Evolutionary conservation across 2,113 vertebrate species (phyloP), one percentile per base, ranked within the genome.

Genomic region (Macquaria australasica): DNA sequence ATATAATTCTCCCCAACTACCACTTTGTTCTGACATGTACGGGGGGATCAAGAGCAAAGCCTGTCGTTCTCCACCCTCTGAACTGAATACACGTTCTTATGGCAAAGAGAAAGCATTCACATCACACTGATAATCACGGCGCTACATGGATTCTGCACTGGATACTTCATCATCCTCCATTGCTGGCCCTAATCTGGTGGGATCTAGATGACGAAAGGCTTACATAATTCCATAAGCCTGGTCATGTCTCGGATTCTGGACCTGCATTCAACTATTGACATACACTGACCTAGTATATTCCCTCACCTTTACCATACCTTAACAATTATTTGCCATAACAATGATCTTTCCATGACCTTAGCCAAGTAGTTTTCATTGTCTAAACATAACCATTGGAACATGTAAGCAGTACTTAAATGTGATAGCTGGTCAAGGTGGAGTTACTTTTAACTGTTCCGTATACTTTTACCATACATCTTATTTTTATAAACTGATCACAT

Each of bases 161-260:
- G 72, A 72, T 15, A n/a, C 59, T 83, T 84, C 39, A 85, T 85
- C 76, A 88, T 87, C 87, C 88, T 81, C 41, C 58, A 56, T 78
- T 3, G 71, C 73, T 82, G 84, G 77, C 84, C 78, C 84, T 93
- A 92, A 95, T 94, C 92, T 87, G 56, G n/a, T 63, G 55, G 83
- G 82, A 87, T 91, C 81, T 77, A 75, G 76, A 87, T 90, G 92
- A 92, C 59, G 60, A 88, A 74, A 73, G 55, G 25, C 55, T 95
- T 95, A 93, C 79, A 93, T 95, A 91, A 94, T 92, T 93, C 84
- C 77, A 92, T 94, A 93, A 95, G 76, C 92, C 82, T 69, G 63
- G 45, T 74, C 82, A 60, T 87, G 86, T 82, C 86, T 93, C 20
- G 0, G 53, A 90, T 75, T 77, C 43, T 84, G 79, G 82, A 82